Evolutionary conservation across 1,140 invertebrate genomes (phyloP).

Genomic region (Drosophila murphyi): DNA sequence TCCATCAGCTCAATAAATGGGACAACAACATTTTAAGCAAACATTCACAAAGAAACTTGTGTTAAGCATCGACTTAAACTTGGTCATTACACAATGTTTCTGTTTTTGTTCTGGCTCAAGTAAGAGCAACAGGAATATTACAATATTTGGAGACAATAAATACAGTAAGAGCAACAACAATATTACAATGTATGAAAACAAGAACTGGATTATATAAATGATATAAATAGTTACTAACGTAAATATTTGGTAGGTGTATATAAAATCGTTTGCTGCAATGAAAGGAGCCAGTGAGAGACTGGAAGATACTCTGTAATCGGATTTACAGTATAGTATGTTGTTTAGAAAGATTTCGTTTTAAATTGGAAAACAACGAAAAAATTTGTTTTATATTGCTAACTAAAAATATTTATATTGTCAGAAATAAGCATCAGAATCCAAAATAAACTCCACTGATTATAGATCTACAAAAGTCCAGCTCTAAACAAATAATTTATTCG

Average conservation of each 20-base stretch:
- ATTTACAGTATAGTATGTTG: too few relatives aligned
- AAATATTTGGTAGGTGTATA: background rate
- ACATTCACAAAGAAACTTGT: conserved; percentile 22
- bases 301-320: background rate
- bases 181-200: conserved; percentile 9
- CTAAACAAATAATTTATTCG: too few relatives aligned
- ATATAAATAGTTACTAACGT: conserved; percentile 17
- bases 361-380: too few relatives aligned
- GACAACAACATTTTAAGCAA: conserved; percentile 6
- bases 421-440: too few relatives aligned
- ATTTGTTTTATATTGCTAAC: too few relatives aligned
- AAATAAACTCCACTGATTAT: too few relatives aligned
- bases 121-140: background rate
- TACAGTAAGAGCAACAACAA: background rate
- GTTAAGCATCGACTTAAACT: conserved; percentile 19
- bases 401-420: too few relatives aligned
- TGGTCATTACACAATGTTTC: conserved; percentile 14
- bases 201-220: conserved; percentile 18
- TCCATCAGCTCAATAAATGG: conserved; percentile 28
- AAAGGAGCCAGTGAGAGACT: background rate
- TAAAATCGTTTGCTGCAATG: conserved; percentile 14
- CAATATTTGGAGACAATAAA: too few relatives aligned
- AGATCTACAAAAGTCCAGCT: too few relatives aligned
- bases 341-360: too few relatives aligned
- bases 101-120: background rate